Conservation (phyloP, 2,797 vertebrate species). For the Sphaeramia orbicularis region DNA sequence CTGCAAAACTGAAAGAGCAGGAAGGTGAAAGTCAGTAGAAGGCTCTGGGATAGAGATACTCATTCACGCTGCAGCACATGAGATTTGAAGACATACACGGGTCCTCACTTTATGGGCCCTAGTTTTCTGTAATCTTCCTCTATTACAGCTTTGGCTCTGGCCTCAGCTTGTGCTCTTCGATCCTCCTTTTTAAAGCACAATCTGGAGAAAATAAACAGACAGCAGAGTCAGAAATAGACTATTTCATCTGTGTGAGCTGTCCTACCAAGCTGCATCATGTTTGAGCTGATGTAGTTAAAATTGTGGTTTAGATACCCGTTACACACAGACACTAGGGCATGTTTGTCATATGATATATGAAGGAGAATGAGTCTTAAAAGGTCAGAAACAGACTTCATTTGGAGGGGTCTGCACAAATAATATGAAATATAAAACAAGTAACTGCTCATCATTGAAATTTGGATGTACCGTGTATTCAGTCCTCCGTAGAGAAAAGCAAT, state of each 20-base stretch:
- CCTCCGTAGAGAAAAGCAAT: conserved; percentile 93
- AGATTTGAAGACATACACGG: conserved; percentile 52
- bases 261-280: too few relatives aligned
- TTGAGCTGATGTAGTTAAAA: too few relatives aligned
- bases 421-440: not conserved
- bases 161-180: conserved; percentile 85
- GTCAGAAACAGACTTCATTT: not conserved
- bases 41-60: not conserved
- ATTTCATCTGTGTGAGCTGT: too few relatives aligned
- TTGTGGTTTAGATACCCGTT: too few relatives aligned
- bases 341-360: too few relatives aligned
- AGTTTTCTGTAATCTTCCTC: conserved; percentile 92
- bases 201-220: conserved; percentile 55
- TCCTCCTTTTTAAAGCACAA: conserved; percentile 85
- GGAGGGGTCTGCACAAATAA: too few relatives aligned
- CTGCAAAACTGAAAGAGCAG: conserved; percentile 90
- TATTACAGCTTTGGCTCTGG: conserved; percentile 88
- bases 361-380: too few relatives aligned
- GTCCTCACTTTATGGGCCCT: conserved; percentile 92
- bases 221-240: not conserved
- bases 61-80: conserved; percentile 11
- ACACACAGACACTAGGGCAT: too few relatives aligned
- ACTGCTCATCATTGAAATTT: too few relatives aligned
- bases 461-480: conserved; percentile 88
- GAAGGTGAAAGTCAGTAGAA: conserved; percentile 18